Percentiles rank a stretch among this genome's conserved stretches.
These are phyloP conservation scores for Chaenogobius annularis DNA, from an alignment of 2,113 vertebrate genomes.

Conservation along the genomic window DNA sequence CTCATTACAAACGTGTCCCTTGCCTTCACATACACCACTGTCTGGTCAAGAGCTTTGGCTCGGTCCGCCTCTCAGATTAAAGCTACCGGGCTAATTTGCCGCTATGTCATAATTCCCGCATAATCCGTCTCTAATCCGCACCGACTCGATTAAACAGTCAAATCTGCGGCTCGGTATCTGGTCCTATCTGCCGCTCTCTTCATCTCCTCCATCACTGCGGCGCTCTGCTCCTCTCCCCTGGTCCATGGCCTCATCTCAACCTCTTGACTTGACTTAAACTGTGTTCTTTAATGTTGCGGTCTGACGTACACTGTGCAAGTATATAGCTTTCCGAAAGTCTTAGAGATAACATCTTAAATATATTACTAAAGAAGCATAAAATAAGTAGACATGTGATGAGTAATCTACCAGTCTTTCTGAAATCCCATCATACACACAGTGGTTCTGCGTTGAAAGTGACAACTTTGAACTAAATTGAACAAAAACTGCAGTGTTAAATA, in stretches of 20 bases:
- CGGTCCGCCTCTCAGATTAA: constrained; percentile 75
- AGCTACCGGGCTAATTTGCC: constrained; percentile 77
- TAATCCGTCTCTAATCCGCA: constrained; percentile 80
- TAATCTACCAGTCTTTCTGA: no score
- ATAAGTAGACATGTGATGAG: background rate
- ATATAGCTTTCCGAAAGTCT: background rate
- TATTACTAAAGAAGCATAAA: background rate
- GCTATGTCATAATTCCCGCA: constrained; percentile 70
- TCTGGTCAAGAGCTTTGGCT: constrained; percentile 56
- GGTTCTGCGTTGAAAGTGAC: no score
- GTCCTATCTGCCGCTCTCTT: constrained; percentile 52
- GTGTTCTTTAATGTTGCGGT: background rate
- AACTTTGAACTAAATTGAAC: background rate
- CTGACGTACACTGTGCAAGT: background rate
- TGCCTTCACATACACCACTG: constrained; percentile 20
- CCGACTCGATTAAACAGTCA: constrained; percentile 74
- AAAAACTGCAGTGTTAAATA: background rate
- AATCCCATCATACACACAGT: no score
- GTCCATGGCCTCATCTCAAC: constrained; percentile 22
- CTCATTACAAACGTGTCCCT: constrained; percentile 20
- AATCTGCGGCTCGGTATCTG: constrained; percentile 72
- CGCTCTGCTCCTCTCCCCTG: background rate
- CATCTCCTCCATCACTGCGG: constrained; percentile 39
- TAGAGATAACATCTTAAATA: background rate
- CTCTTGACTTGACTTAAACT: constrained; percentile 34